phyloP scores from a whole-genome alignment of 2,113 vertebrate species.

The Strigops habroptila region DNA sequence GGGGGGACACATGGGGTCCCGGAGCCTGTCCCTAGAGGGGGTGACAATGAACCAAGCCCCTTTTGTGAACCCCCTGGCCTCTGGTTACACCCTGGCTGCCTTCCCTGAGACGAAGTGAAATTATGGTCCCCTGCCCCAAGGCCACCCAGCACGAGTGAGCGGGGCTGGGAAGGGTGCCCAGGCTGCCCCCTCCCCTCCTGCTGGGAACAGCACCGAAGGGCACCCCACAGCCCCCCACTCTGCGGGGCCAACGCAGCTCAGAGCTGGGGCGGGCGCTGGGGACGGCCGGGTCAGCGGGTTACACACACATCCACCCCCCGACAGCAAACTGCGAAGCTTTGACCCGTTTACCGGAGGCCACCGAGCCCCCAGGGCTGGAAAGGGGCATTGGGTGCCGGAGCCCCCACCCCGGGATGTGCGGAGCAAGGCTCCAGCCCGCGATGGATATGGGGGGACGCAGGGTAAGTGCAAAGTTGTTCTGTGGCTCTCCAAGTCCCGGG shows the following conservation, averaged over 20 bases:
- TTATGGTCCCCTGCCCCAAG: background rate
- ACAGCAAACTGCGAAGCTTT: background rate
- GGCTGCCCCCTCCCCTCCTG: background rate
- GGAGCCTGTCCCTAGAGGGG: background rate
- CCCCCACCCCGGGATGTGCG: background rate
- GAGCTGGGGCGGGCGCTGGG: background rate
- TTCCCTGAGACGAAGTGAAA: background rate
- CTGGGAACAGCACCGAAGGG: background rate
- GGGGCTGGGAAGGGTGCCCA: background rate
- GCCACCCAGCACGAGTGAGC: fast-evolving
- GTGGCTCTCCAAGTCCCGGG: background rate
- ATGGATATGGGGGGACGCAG: background rate
- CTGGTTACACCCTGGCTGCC: background rate
- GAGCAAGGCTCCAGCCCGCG: background rate
- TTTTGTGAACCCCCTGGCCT: fast-evolving
- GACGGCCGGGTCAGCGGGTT: background rate
- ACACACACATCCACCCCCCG: fast-evolving
- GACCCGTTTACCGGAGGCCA: background rate
- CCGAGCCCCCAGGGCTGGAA: background rate
- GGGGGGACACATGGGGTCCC: fast-evolving
- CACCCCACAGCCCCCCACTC: background rate
- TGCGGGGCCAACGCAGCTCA: background rate
- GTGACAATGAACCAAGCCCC: background rate
- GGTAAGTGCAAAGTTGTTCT: background rate
- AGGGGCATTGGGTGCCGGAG: background rate